Conservation (phyloP, 1,140 invertebrate genomes). For the Bombus waltoni region DNA sequence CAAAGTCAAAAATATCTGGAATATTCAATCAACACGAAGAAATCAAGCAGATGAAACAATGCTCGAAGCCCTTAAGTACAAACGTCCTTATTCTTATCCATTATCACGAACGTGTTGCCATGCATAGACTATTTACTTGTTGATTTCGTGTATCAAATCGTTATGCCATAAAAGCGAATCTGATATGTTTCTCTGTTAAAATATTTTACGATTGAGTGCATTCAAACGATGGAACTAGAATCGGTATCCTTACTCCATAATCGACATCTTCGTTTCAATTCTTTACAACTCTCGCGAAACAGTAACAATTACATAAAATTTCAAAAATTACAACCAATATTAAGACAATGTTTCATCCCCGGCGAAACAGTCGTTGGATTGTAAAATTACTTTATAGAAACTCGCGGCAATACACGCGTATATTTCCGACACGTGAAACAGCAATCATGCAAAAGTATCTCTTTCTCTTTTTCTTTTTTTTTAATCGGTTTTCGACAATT, state of each 20-base stretch:
- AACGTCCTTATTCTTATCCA: background rate
- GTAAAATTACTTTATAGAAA: background rate
- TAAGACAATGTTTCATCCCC: background rate
- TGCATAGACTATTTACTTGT: background rate
- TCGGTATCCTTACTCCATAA: too few species aligned
- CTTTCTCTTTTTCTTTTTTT: background rate
- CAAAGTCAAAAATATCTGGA: too few species aligned
- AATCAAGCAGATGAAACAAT: background rate
- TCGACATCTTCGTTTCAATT: too few species aligned
- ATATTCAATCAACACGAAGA: background rate
- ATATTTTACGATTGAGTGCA: too few species aligned
- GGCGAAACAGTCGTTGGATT: background rate
- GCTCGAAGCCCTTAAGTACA: background rate
- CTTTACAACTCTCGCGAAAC: too few species aligned
- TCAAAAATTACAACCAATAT: background rate
- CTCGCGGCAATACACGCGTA: background rate
- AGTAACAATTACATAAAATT: background rate
- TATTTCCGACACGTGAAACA: background rate
- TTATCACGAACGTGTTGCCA: background rate
- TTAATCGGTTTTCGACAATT: background rate
- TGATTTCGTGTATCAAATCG: too few species aligned
- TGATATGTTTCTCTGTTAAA: too few species aligned
- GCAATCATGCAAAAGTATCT: background rate
- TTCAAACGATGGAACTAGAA: too few species aligned
- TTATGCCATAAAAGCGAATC: too few species aligned